These are phyloP conservation scores for Eilema caniola DNA, from an alignment of 2,888 invertebrate genomes.

Conservation along the genomic window DNA sequence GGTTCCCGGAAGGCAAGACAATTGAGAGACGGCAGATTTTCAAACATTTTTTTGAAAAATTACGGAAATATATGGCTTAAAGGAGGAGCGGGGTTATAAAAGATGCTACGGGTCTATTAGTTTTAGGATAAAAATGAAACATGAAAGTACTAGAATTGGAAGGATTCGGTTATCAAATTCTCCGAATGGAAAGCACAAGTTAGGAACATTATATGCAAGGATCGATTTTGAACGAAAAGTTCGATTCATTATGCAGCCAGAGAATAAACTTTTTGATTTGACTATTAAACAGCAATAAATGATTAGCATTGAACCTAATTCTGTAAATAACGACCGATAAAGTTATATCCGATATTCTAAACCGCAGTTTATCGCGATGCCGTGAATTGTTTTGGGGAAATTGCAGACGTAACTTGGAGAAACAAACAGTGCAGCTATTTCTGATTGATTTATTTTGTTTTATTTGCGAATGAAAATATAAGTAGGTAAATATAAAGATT, in stretches of 20 bases:
- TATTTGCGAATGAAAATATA: conserved; percentile 13
- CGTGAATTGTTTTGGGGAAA: conserved; percentile 14
- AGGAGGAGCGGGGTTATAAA: no score
- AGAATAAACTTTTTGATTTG: conserved; percentile 6
- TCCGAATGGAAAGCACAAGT: neutral
- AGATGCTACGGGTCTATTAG: no score
- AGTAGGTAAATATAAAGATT: neutral
- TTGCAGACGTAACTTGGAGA: conserved; percentile 3
- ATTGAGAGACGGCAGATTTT: no score
- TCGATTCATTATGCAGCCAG: neutral
- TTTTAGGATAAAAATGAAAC: no score
- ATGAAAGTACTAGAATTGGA: no score
- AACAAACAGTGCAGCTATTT: conserved; percentile 11
- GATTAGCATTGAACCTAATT: conserved; percentile 18
- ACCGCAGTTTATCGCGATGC: neutral
- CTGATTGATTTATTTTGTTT: conserved; percentile 19
- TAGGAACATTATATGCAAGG: neutral
- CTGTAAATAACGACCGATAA: conserved; percentile 12
- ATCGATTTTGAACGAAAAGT: neutral
- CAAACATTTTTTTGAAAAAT: no score
- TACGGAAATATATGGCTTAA: no score
- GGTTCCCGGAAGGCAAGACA: no score
- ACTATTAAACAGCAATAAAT: conserved; percentile 12
- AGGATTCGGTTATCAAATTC: no score
- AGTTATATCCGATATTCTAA: conserved; percentile 5